Percentiles rank a stretch among this genome's conserved stretches.
These are phyloP conservation scores for Oncorhynchus masou DNA, from an alignment of 2,113 vertebrate genomes.

Conservation along the genomic window DNA sequence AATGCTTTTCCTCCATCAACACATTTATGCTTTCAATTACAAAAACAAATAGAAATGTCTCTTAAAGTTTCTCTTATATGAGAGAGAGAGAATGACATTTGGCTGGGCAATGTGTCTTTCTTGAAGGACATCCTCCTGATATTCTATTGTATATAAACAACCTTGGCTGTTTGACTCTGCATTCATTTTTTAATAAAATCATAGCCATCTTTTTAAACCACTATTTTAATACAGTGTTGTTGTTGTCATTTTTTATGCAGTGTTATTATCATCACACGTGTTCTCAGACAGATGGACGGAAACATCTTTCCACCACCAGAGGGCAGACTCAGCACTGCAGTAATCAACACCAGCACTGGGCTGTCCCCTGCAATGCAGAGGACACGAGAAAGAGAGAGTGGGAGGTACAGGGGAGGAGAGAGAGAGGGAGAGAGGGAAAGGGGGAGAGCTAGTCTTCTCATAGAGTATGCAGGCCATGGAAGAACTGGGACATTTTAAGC, in stretches of 20 bases:
- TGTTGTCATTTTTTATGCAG: neutral
- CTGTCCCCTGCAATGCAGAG: constrained; percentile 78
- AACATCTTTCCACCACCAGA: constrained; percentile 58
- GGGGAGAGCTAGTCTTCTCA: constrained; percentile 39
- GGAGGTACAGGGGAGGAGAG: constrained; percentile 29
- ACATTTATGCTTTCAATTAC: too few relatives aligned
- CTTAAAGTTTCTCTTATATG: too few relatives aligned
- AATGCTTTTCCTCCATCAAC: too few relatives aligned
- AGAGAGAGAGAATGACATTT: neutral
- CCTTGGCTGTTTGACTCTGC: neutral
- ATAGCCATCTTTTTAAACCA: neutral
- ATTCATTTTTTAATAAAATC: neutral
- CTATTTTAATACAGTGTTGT: neutral
- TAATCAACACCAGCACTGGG: constrained; percentile 20
- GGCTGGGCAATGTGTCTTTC: too few relatives aligned
- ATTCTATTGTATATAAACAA: neutral
- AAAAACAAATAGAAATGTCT: too few relatives aligned
- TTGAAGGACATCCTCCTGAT: neutral
- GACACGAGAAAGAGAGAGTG: constrained; percentile 38
- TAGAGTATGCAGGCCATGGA: too few relatives aligned
- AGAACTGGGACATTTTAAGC: too few relatives aligned
- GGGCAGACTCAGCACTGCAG: constrained; percentile 59
- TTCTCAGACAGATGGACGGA: neutral
- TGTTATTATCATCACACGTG: neutral
- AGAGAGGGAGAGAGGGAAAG: constrained; percentile 22